Evolutionary conservation across 1,140 invertebrate species (phyloP).

Genomic region (Drosophila guanche): DNA sequence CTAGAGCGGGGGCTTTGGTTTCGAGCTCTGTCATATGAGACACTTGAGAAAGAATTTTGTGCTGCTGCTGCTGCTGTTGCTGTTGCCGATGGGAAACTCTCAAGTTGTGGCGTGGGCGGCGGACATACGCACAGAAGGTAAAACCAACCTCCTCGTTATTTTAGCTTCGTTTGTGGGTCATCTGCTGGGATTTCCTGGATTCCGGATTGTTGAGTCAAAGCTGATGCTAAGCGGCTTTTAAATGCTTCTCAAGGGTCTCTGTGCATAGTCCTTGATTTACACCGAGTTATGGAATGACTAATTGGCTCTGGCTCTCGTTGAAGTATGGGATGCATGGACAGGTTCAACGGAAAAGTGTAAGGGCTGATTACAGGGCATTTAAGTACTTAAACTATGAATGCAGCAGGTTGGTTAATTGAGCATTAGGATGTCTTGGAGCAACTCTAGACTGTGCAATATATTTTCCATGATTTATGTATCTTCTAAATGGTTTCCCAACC

Average conservation of each 20-base stretch:
- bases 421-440: no score
- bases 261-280: slow-evolving; percentile 17
- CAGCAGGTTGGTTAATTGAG: no score
- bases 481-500: no score
- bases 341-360: no score
- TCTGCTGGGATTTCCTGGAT: slow-evolving; percentile 56
- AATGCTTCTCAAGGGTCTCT: slow-evolving; percentile 43
- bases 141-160: slow-evolving; percentile 11
- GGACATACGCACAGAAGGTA: background rate
- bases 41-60: slow-evolving; percentile 75
- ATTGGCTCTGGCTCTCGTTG: background rate
- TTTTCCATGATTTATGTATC: slow-evolving; percentile 41
- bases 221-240: slow-evolving; percentile 59
- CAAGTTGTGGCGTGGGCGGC: slow-evolving; percentile 42
- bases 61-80: slow-evolving; percentile 25
- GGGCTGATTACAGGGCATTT: no score
- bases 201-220: slow-evolving; percentile 33
- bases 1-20: slow-evolving; percentile 16
- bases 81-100: slow-evolving; percentile 40
- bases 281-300: slow-evolving; percentile 7
- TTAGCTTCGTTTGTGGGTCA: slow-evolving; percentile 60
- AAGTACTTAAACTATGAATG: no score
- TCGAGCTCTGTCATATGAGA: slow-evolving; percentile 58
- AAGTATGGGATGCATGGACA: no score
- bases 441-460: background rate